Percentiles rank a stretch among this genome's conserved stretches.
These are phyloP conservation scores for Cynopterus brachyotis DNA, from an alignment of 2,113 vertebrate genomes.

Conservation along the genomic window DNA sequence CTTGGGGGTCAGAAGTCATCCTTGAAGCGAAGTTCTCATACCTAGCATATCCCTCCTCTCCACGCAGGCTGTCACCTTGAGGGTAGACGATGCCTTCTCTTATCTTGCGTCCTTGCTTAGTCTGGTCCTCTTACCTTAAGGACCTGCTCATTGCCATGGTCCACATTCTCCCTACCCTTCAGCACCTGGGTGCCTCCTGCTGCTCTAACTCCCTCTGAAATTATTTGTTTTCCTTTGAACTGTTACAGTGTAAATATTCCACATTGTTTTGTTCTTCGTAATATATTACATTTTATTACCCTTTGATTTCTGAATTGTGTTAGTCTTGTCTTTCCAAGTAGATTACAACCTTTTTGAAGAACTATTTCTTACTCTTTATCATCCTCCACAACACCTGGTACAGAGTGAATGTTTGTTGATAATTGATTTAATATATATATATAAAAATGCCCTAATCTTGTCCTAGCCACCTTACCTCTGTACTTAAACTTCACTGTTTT, in stretches of 20 bases:
- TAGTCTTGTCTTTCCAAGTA: neutral
- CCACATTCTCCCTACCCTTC: neutral
- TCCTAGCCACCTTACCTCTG: neutral
- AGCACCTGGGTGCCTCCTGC: neutral
- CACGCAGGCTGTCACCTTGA: rapidly evolving
- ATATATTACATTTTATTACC: neutral
- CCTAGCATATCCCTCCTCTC: neutral
- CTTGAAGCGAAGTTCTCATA: neutral
- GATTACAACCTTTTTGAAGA: neutral
- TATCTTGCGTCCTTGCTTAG: neutral
- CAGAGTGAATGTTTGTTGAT: neutral
- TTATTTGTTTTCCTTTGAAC: neutral
- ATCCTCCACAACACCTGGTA: neutral
- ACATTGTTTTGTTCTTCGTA: neutral
- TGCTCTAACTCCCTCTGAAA: neutral
- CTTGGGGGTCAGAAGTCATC: neutral
- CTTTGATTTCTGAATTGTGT: neutral
- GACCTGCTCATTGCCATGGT: neutral
- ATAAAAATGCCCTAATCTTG: neutral
- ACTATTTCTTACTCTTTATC: neutral
- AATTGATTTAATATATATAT: neutral
- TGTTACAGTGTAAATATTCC: neutral
- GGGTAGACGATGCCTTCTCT: neutral
- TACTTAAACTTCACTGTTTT: neutral
- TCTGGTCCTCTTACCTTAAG: neutral